A percentile compares a stretch with the other conserved stretches of the same genome.
These are phyloP conservation scores for Monomorium pharaonis DNA, from an alignment of 1,140 invertebrate genomes.

Conservation along the genomic window DNA sequence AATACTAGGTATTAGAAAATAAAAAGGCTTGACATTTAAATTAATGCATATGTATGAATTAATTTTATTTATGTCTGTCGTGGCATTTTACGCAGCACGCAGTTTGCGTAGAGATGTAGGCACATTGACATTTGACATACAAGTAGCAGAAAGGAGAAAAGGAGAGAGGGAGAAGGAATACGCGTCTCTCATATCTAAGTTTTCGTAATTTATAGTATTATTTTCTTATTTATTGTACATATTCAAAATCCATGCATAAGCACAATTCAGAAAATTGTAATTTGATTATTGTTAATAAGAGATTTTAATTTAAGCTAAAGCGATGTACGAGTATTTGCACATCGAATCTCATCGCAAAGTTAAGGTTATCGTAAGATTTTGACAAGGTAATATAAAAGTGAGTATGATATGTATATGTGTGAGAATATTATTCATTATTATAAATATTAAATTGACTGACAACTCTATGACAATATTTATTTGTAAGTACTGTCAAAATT, in stretches of 20 bases:
- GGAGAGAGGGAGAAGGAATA: not conserved
- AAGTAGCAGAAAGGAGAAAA: not conserved
- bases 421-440: not conserved
- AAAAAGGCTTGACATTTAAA: too few relatives aligned
- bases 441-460: not conserved
- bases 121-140: too few relatives aligned
- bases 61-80: too few relatives aligned
- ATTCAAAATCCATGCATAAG: not conserved
- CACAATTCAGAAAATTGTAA: not conserved
- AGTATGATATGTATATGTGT: not conserved
- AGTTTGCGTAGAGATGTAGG: too few relatives aligned
- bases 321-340: not conserved
- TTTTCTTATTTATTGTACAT: not conserved
- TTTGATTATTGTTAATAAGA: not conserved
- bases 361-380: slow-evolving; percentile 27
- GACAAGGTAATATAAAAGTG: not conserved
- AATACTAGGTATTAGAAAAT: too few relatives aligned
- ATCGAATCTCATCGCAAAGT: not conserved
- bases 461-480: not conserved
- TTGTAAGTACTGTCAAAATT: not conserved
- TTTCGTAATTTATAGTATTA: not conserved
- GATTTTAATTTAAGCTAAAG: not conserved
- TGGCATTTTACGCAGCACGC: too few relatives aligned
- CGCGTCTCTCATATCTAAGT: not conserved
- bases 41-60: too few relatives aligned